Base-by-base conservation (phyloP, 2,888 invertebrate genomes). In the Griposia aprilina region DNA sequence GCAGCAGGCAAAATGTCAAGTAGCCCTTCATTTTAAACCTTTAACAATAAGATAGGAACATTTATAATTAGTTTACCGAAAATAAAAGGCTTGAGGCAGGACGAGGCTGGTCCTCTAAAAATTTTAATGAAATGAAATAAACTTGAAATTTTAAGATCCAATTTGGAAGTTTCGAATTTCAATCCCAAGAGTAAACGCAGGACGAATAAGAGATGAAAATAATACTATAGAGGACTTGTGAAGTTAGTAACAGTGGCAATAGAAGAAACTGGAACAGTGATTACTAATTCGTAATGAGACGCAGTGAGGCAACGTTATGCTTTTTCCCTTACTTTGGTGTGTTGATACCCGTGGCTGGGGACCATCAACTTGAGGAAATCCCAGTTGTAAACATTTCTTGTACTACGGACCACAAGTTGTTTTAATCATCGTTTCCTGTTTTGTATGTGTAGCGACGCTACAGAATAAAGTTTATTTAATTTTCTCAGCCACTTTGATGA, bases 41-140 rank as follows among this genome's bases (percentile, higher is more conserved):
- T 72, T 65, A 63, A 71, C 80, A 79, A 66, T 77, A 66, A 78
- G 63, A 57, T 85, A 75, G 70, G 45, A 82, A 74, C 71, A 78
- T 77, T 86, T 80, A 74, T 83, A 75, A 78, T 77, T 68, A 73
- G 70, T 86, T 88, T 88, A 83, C 50, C 45, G 48, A 81, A 66
- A 82, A 76, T 69, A 86, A 88, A 81, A 79, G 80, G 69, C 36
- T n/a, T 52, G n/a, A 62, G 67, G 63, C 50, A 50, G 48, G 57
- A 52, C 17, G 62, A 67, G 67, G 74, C 68, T 11, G 71, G 73
- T 71, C n/a, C 41, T 74, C 77, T 69, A 82, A 87, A 87, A 88
- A 84, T 81, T 78, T 15, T 70, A 82, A 88, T 84, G 67, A 84
- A 88, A 84, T 84, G 65, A 87, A 85, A 87, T 85, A 88, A 85